Evolutionary conservation across 2,797 vertebrate genomes (phyloP), one percentile per base, ranked within the genome.

Genomic region (Odontamblyopus lacepedii): DNA sequence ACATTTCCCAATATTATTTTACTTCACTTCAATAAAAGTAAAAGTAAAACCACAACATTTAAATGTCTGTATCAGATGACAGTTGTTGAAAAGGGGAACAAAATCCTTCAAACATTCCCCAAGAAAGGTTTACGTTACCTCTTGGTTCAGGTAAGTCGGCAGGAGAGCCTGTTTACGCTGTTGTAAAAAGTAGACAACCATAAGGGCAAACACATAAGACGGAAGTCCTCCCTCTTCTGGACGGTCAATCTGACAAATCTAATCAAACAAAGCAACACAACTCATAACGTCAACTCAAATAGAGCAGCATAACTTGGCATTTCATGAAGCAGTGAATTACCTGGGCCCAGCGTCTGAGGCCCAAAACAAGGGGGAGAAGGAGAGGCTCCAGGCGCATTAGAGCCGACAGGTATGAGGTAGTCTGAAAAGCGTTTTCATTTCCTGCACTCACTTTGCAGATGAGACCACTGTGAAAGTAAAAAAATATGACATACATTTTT

Each of bases 371-470:
- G 26, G 95, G 92, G 72, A 93, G 76, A 4, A 98, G 81, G 76
- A 89, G 88, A 69, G 81, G 90, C 76, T 98, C 95, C 51, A 83
- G 84, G 61, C 82, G 92, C 72, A 89, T 93, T 63, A 98, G 85
- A 2, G 93, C 77, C 66, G 94, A 84, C 82, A 98, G 92, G 83
- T 95, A 97, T 64, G 93, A 91, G 72, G 96, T 94, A 71, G 96
- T 97, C 63, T 96, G 91, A 89, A 90, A 97, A 2, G 96, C 96
- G 1, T 94, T 96, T 88, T 98, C 96, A 90, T 98, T 98, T 73
- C 97, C 96, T 63, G 96, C 96, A 67, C 97, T 98, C 85, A 98
- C 95, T 96, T 95, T 97, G 93, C 97, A 98, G 85, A 95, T 75
- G 80, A 97, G 94, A 82, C 94, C 95, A 88, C 97, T 98, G 90